Percentiles rank a stretch among this genome's conserved stretches.
Evolutionary conservation across 2,113 vertebrate genomes (phyloP).

Genomic region (Malurus alboscapulatus): DNA sequence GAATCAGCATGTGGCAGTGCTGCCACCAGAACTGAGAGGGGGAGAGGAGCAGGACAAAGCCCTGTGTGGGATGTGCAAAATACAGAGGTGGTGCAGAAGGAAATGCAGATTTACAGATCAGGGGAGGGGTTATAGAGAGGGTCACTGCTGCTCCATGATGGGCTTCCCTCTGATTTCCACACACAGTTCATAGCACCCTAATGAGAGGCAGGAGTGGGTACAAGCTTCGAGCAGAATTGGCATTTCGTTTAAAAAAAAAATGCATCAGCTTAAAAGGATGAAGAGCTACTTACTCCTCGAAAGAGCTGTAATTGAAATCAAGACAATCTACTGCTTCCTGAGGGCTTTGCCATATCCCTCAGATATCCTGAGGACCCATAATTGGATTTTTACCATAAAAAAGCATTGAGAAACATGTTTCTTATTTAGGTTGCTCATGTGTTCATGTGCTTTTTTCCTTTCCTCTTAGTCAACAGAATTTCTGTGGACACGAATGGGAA

Average conservation of each 20-base stretch:
- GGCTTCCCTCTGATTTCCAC: not conserved
- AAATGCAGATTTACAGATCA: not conserved
- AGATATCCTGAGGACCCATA: not conserved
- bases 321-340: not conserved
- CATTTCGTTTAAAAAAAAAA: not conserved
- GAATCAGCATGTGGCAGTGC: not conserved
- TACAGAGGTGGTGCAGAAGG: not conserved
- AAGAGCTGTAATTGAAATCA: not conserved
- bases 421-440: conserved; percentile 13
- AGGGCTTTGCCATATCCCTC: not conserved
- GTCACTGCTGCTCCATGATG: not conserved
- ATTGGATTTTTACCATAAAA: conserved; percentile 22
- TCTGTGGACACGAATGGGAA: not conserved
- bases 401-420: not conserved
- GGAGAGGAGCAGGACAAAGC: not conserved
- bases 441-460: not conserved
- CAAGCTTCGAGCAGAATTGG: not conserved
- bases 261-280: not conserved
- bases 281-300: not conserved
- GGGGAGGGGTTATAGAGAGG: not conserved
- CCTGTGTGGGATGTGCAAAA: not conserved
- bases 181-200: not conserved
- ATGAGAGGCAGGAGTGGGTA: not conserved
- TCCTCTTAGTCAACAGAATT: not conserved
- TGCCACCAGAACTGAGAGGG: not conserved